Evolutionary conservation across 2,113 vertebrate species (phyloP).

Genomic region (Ariopsis seemanni): DNA sequence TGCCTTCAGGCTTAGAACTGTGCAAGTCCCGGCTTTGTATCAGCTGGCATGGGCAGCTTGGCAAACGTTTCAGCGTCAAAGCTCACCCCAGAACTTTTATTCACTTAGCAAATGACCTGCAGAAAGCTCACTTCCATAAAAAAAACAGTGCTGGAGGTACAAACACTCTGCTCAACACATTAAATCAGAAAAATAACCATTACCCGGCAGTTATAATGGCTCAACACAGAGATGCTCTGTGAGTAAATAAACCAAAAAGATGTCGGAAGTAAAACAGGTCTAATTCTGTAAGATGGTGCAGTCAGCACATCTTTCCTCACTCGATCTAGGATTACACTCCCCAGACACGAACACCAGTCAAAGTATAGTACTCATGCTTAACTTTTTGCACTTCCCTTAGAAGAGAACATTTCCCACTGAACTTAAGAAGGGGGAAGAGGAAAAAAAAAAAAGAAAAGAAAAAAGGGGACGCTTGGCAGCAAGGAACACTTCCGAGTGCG

Average conservation of each 20-base stretch:
- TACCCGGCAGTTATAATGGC: neutral
- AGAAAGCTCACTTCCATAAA: slow-evolving; percentile 1
- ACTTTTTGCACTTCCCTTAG: neutral
- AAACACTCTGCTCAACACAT: slow-evolving; percentile 19
- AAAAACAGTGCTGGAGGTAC: slow-evolving; percentile 21
- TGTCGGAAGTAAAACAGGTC: neutral
- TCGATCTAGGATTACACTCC: slow-evolving; percentile 7
- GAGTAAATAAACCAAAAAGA: neutral
- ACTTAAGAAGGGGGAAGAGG: neutral
- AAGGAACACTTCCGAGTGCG: neutral
- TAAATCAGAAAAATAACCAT: neutral
- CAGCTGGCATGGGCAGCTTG: neutral
- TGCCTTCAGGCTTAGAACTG: neutral
- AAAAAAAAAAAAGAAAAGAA: no score
- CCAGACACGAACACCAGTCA: neutral
- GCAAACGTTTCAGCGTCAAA: neutral
- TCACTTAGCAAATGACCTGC: slow-evolving; percentile 9
- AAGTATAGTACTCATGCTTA: slow-evolving; percentile 30
- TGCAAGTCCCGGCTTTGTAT: neutral
- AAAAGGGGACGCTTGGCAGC: neutral
- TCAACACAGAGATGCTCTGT: neutral
- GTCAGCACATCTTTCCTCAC: neutral
- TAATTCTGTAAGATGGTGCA: neutral
- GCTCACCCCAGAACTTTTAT: neutral
- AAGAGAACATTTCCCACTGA: slow-evolving; percentile 8